phyloP scores from a whole-genome alignment of 2,113 vertebrate genomes.

The Loxodonta africana region DNA sequence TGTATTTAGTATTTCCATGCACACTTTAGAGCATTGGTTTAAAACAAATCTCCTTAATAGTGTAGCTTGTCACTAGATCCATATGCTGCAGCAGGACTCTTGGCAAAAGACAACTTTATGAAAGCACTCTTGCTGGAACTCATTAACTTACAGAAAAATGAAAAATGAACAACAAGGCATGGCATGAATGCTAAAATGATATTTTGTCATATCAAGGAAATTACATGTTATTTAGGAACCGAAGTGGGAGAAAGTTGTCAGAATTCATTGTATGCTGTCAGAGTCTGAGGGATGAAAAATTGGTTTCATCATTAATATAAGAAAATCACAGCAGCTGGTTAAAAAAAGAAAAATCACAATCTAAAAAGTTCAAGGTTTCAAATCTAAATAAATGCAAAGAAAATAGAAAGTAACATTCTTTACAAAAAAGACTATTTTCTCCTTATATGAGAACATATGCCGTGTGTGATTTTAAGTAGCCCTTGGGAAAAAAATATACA shows the following conservation, averaged over 20 bases:
- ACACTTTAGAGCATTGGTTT: slow-evolving; percentile 32
- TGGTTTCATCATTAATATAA: slow-evolving; percentile 64
- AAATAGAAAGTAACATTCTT: neutral
- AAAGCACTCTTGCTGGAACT: slow-evolving; percentile 63
- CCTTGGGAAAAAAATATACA: neutral
- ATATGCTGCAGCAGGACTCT: slow-evolving; percentile 52
- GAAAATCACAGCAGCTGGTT: slow-evolving; percentile 24
- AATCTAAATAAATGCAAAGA: slow-evolving; percentile 39
- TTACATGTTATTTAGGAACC: slow-evolving; percentile 70
- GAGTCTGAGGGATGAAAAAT: slow-evolving; percentile 38
- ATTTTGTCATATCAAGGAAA: slow-evolving; percentile 71
- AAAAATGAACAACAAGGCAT: slow-evolving; percentile 49
- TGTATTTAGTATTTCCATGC: slow-evolving; percentile 61
- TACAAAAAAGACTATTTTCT: neutral
- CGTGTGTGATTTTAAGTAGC: neutral
- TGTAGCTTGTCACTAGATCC: slow-evolving; percentile 40
- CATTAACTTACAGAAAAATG: slow-evolving; percentile 76
- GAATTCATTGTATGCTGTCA: slow-evolving; percentile 34
- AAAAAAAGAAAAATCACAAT: slow-evolving; percentile 35
- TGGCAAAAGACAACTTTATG: slow-evolving; percentile 65
- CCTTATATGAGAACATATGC: neutral
- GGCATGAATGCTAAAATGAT: slow-evolving; percentile 69
- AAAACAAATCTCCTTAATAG: slow-evolving; percentile 71
- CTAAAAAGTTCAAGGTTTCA: slow-evolving; percentile 29
- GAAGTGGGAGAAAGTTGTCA: slow-evolving; percentile 69